Evolutionary conservation across 2,888 invertebrate species (phyloP).

Genomic region (Drosophila cognata): DNA sequence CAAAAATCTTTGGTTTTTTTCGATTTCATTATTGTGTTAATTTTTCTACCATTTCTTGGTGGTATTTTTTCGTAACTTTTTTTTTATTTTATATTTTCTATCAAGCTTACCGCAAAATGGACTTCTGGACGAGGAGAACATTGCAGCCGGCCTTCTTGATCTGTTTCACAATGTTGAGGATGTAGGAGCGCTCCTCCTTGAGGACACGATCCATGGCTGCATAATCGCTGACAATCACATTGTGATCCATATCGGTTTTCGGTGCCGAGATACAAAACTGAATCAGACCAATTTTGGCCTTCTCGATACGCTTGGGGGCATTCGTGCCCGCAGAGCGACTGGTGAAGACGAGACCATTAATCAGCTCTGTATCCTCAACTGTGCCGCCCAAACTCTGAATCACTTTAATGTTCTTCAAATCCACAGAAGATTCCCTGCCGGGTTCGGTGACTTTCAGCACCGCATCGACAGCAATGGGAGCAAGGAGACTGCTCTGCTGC

Average conservation of each 20-base stretch:
- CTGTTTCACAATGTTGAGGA: constrained; percentile 98
- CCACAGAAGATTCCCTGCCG: constrained; percentile 91
- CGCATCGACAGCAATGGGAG: constrained; percentile 98
- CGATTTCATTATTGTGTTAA: no score
- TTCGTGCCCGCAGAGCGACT: constrained; percentile 95
- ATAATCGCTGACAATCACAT: constrained; percentile 98
- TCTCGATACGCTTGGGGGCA: constrained; percentile 97
- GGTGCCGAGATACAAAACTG: constrained; percentile 99
- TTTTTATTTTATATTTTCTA: no score
- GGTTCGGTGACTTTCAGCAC: constrained; percentile 90
- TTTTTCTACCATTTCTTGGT: no score
- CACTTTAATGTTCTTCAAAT: constrained; percentile 98
- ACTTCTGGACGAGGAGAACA: constrained; percentile 95
- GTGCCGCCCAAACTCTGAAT: constrained; percentile 98
- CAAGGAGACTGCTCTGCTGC: constrained; percentile 97
- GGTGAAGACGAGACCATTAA: constrained; percentile 98
- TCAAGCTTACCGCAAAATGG: constrained; percentile 88
- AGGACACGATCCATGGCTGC: constrained; percentile 99
- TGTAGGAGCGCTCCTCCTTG: constrained; percentile 98
- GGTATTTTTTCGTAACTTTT: no score
- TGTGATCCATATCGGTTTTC: constrained; percentile 99
- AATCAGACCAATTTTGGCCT: constrained; percentile 99
- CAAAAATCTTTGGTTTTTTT: no score
- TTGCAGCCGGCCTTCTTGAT: constrained; percentile 99
- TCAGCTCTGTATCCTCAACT: constrained; percentile 97